Percentiles rank a stretch among this genome's conserved stretches.
Evolutionary conservation across 2,888 invertebrate species (phyloP).

Genomic region (Drosophila kokeensis): DNA sequence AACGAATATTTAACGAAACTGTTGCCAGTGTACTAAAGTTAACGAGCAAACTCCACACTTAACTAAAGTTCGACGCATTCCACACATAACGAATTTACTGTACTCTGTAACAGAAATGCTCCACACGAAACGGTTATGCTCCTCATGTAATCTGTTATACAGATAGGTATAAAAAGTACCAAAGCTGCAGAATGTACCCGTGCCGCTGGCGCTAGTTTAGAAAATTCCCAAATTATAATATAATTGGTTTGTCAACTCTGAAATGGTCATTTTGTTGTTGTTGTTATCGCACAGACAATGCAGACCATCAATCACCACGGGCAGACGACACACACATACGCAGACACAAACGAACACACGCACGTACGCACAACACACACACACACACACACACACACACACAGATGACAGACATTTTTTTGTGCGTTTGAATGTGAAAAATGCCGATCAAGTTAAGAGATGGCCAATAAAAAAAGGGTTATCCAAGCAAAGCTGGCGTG

Average conservation of each 20-base stretch:
- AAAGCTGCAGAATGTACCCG: background rate
- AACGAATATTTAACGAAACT: background rate
- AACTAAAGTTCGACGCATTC: background rate
- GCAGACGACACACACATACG: constrained; percentile 4
- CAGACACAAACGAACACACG: background rate
- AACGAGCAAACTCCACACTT: constrained; percentile 2
- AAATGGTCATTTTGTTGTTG: constrained; percentile 2
- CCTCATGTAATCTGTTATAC: constrained; percentile 26
- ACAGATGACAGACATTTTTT: constrained; percentile 53
- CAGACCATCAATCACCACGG: constrained; percentile 45
- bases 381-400: background rate
- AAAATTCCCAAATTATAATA: constrained; percentile 38
- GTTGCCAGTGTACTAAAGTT: constrained; percentile 7
- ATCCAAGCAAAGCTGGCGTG: constrained; percentile 8
- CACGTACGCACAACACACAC: constrained; percentile 1
- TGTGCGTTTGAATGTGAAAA: constrained; percentile 34
- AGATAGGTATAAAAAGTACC: constrained; percentile 33
- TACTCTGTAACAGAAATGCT: background rate
- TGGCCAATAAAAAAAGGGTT: constrained; percentile 56
- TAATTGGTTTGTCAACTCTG: constrained; percentile 54
- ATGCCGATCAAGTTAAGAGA: constrained; percentile 63
- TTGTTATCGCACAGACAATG: background rate
- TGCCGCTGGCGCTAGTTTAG: background rate
- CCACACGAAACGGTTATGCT: background rate
- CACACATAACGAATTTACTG: background rate